phyloP scores from a whole-genome alignment of 2,888 invertebrate genomes.

The Diaphora mendica region DNA sequence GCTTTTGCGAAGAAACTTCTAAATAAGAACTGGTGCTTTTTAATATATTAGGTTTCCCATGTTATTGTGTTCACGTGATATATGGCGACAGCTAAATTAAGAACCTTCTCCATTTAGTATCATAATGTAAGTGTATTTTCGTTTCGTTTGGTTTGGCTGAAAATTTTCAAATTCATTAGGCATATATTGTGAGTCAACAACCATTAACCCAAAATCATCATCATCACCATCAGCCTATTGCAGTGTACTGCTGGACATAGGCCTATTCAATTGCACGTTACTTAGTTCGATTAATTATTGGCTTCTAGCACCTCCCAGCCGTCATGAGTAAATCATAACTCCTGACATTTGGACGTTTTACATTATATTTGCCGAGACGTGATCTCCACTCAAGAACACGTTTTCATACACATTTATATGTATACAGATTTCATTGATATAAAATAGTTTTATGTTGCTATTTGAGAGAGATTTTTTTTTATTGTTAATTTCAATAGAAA shows the following conservation, averaged over 20 bases:
- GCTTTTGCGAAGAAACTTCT: neutral
- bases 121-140: neutral
- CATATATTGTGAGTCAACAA: neutral
- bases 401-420: no score
- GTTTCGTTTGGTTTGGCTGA: neutral
- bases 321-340: no score
- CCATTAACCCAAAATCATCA: no score
- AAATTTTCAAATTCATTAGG: neutral
- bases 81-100: neutral
- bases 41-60: neutral
- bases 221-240: no score
- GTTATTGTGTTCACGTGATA: neutral
- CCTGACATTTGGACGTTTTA: no score
- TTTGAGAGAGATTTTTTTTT: neutral
- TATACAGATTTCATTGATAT: neutral
- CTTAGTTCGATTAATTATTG: no score
- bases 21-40: neutral
- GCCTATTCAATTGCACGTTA: no score
- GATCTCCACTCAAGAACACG: no score
- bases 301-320: no score
- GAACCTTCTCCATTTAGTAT: neutral
- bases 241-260: no score
- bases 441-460: neutral
- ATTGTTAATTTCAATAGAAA: neutral
- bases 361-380: no score